Evolutionary conservation across 2,113 vertebrate genomes (phyloP), one percentile per base, ranked within the genome.

Genomic region (Aplodontia rufa): DNA sequence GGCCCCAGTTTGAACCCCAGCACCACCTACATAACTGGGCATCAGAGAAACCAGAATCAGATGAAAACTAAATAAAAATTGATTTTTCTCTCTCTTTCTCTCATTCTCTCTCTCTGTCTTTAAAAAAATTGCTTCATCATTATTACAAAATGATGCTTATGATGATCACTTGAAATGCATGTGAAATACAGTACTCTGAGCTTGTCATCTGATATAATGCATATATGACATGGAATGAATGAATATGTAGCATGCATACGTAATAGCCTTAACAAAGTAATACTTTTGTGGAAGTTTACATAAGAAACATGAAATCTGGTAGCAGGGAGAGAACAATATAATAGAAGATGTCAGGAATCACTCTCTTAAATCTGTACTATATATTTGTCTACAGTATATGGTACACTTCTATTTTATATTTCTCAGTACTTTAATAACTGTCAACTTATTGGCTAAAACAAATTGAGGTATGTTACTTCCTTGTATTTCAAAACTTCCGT

Each of bases 401-500:
- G 14, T 53, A 8, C 32, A 60, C n/a, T 75, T 20, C 26, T 72
- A 37, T 66, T 17, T 92, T 3, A 47, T 51, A 42, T n/a, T n/a
- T n/a, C n/a, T 22, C 2, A 60, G 8, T 66, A 58, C n/a, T 40
- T 95, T 47, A 76, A 16, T 86, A 91, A 62, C 42, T 93, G 24
- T 76, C 30, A 79, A 94, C 28, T 32, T 92, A 10, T 91, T 95
- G 94, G 30, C 71, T 96, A 95, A 84, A 78, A n/a, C 91, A 81
- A 93, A 97, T 98, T 92, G 98, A 99, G 99, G 97, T 97, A 98
- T 95, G 95, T 90, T 97, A 32, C 94, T 99, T 94, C 99, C 99
- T 84, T 99, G 98, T 97, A 99, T 99, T 97, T 99, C 99, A 24
- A 99, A 98, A 97, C 98, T 99, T 96, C 99, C 99, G 97, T 97